Conservation (phyloP, 2,888 invertebrate species). For the Hylaea fasciaria region DNA sequence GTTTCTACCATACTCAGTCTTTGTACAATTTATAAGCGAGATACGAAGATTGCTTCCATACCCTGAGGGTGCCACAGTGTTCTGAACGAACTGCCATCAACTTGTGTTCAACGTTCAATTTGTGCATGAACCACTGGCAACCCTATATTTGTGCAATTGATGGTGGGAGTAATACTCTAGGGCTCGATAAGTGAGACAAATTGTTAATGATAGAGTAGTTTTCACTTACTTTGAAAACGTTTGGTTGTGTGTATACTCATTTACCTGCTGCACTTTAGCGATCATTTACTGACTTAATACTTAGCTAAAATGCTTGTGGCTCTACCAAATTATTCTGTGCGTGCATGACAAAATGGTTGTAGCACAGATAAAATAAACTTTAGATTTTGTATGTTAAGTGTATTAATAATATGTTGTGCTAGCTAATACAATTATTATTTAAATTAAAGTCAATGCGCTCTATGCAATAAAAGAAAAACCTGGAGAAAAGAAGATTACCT, state of each 20-base stretch:
- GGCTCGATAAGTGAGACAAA: constrained; percentile 26
- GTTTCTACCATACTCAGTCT: neutral
- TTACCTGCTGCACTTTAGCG: no score
- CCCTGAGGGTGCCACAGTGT: constrained; percentile 21
- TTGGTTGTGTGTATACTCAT: constrained; percentile 10
- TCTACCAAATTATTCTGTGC: no score
- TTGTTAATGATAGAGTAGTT: constrained; percentile 29
- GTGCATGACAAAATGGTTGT: no score
- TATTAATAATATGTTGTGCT: no score
- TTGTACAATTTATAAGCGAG: neutral
- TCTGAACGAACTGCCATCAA: constrained; percentile 29
- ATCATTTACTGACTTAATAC: no score
- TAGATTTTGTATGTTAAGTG: no score
- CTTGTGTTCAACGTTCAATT: constrained; percentile 27
- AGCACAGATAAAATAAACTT: no score
- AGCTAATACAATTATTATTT: no score
- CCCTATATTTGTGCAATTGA: constrained; percentile 15
- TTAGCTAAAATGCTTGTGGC: no score
- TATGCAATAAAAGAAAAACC: no score
- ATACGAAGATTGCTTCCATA: constrained; percentile 20
- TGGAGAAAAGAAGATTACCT: no score
- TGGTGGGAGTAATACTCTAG: constrained; percentile 23
- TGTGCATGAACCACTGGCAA: constrained; percentile 17
- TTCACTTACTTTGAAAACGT: constrained; percentile 22
- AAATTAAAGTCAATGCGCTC: no score